Evolutionary conservation across 2,888 invertebrate genomes (phyloP).

Genomic region (Drosophila setosimentum): DNA sequence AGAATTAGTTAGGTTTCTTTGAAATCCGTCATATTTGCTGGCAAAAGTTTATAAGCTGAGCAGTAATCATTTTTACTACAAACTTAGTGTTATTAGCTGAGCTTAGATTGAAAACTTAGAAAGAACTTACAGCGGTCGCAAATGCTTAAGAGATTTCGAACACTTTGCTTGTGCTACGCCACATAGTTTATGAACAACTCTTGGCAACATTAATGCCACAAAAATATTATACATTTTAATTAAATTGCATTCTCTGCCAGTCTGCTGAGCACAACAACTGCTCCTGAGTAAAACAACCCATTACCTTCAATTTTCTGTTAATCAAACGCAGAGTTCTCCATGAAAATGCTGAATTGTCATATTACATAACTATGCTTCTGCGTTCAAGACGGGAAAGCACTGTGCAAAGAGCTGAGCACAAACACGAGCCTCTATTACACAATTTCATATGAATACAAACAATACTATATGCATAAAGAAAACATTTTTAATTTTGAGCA

Average conservation of each 20-base stretch:
- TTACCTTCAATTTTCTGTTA: slow-evolving; percentile 68
- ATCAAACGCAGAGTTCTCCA: slow-evolving; percentile 71
- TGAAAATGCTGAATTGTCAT: slow-evolving; percentile 77
- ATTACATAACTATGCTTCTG: slow-evolving; percentile 64
- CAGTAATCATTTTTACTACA: neutral
- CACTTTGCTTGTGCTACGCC: slow-evolving; percentile 7
- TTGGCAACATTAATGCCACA: slow-evolving; percentile 55
- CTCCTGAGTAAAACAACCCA: neutral
- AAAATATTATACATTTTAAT: slow-evolving; percentile 71
- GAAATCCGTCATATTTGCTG: neutral
- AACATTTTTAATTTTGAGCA: neutral
- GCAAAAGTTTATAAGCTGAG: neutral
- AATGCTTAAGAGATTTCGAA: slow-evolving; percentile 21
- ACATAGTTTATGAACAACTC: slow-evolving; percentile 7
- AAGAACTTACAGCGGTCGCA: slow-evolving; percentile 8
- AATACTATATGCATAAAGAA: neutral
- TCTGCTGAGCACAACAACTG: neutral
- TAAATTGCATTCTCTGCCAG: slow-evolving; percentile 71
- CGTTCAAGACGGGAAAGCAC: neutral
- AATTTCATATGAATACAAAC: neutral
- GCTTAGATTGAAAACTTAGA: neutral
- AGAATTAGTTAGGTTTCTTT: neutral
- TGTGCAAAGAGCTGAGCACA: slow-evolving; percentile 5
- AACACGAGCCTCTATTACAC: neutral
- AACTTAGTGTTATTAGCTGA: neutral